Base-by-base conservation (phyloP, 92 coral and sea anemone genomes). In the Porites divaricata region DNA sequence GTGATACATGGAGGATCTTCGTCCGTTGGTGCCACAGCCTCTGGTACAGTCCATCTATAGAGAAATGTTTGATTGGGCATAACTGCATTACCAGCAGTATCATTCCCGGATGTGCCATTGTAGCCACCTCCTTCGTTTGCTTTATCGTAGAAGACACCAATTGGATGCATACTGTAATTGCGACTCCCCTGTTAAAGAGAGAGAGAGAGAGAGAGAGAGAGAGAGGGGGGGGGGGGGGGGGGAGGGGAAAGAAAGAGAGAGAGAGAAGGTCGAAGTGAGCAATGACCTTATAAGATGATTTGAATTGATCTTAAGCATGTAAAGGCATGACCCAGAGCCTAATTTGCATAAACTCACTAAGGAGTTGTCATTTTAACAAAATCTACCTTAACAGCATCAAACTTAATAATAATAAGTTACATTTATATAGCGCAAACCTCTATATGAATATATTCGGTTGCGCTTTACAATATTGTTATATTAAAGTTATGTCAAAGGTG, bases 121-220 rank as follows among this genome's bases (percentile, higher is more conserved):
- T 92, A 92, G 56, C 63, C 63, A 20, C 93, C 85, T 25, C 95
- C 95, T 82, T 92, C 95, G 80, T 89, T 92, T 15, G 93, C 88
- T 57, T 92, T 92, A 89, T 92, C 81, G 77, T 86, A 92, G 81
- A 90, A 84, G 13, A 93, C 96, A 45, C 96, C 96, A 59, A 87
- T 92, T 24, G 96, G 93, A 26, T 87, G 89, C 20, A 93, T 90
- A 74, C 93, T 93, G 90, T 87, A 93, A 85, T 93, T 93, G 67
- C 76, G 89, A 2, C 91, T 83, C 8, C 93, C 96, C 96, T 93
- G 81, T 16, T 12, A 28, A 76, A 17, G 41, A 28, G 41, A 63
- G 10, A 12, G 15, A 76, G 7, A 11, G 20, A 48, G 15, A 71
- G 21, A n/a, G 45, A 9, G 28, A 10, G 23, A 5, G 11, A 25